These are phyloP conservation scores for Hippopotamus amphibius DNA, from an alignment of 2,113 vertebrate species.

Conservation along the genomic window DNA sequence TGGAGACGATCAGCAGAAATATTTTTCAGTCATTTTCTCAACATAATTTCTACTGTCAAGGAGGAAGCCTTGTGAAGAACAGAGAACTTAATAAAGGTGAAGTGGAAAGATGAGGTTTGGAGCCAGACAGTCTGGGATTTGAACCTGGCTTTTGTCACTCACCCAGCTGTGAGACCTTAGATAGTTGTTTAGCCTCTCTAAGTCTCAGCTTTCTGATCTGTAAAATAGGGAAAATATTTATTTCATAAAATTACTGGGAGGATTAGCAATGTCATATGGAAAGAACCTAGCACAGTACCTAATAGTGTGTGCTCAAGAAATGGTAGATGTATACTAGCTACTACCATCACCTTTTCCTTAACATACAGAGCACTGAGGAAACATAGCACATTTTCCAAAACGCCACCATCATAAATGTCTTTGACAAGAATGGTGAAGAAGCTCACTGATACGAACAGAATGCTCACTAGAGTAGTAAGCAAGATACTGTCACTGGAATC, in stretches of 20 bases:
- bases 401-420: background rate
- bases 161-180: too few relatives aligned
- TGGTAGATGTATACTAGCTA: background rate
- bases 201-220: constrained; percentile 53
- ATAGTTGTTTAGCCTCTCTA: constrained; percentile 5
- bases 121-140: constrained; percentile 32
- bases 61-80: constrained; percentile 38
- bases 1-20: constrained; percentile 44
- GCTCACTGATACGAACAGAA: constrained; percentile 21
- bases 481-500: constrained; percentile 54
- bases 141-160: constrained; percentile 55
- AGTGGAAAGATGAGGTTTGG: constrained; percentile 39
- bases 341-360: constrained; percentile 48
- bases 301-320: background rate
- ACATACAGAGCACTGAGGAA: background rate
- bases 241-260: constrained; percentile 37
- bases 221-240: constrained; percentile 25
- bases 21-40: constrained; percentile 66
- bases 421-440: constrained; percentile 20
- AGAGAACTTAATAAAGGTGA: constrained; percentile 55
- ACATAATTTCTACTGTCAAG: constrained; percentile 24
- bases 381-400: constrained; percentile 34
- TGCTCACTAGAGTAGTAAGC: background rate
- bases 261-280: constrained; percentile 8
- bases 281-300: constrained; percentile 7